A percentile compares a stretch with the other conserved stretches of the same genome.
phyloP scores from a whole-genome alignment of 2,797 vertebrate species.

The Ispidina picta region DNA sequence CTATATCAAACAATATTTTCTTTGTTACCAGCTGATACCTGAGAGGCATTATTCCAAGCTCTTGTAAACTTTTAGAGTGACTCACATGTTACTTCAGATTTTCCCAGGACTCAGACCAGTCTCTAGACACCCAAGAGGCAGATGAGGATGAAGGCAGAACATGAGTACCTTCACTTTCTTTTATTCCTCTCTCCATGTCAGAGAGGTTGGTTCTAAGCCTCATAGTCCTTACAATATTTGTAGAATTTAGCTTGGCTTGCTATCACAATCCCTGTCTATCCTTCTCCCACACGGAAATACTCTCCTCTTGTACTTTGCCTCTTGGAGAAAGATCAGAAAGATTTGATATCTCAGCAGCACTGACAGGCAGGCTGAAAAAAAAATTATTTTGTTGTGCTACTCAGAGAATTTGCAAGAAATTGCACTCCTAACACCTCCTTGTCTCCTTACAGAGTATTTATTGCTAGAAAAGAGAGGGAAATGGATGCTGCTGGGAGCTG shows the following conservation, averaged over 20 bases:
- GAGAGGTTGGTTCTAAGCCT: neutral
- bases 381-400: neutral
- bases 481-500: neutral
- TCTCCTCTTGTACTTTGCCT: neutral
- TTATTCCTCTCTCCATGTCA: neutral
- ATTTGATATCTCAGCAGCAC: neutral
- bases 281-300: neutral
- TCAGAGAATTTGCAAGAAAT: neutral
- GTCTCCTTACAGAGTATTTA: neutral
- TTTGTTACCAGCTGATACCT: neutral
- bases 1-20: neutral
- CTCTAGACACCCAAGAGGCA: rapidly evolving
- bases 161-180: neutral
- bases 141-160: neutral
- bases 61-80: neutral
- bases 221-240: neutral
- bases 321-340: neutral
- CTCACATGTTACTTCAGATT: neutral
- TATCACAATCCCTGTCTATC: neutral
- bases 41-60: neutral
- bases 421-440: neutral
- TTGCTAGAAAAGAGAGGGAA: neutral
- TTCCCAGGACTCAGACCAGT: neutral
- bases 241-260: neutral
- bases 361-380: neutral